Conservation (phyloP, 2,797 vertebrate genomes). For the Premnoplex brunnescens region DNA sequence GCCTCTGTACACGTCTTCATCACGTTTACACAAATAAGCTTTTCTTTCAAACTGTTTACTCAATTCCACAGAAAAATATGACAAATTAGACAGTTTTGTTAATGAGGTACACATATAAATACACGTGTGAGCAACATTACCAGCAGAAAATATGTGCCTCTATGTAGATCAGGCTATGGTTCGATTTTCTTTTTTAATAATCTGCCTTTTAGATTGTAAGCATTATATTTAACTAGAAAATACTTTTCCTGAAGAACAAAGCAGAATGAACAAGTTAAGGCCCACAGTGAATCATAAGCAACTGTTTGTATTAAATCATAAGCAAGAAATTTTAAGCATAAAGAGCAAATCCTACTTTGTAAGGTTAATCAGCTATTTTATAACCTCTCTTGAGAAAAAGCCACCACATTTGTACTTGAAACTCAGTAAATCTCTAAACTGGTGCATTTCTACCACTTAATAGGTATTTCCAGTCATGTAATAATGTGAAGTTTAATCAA, state of each 20-base stretch:
- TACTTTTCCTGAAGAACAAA: background rate
- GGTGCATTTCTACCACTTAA: background rate
- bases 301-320: background rate
- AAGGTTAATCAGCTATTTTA: background rate
- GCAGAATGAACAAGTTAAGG: background rate
- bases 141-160: background rate
- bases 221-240: background rate
- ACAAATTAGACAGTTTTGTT: background rate
- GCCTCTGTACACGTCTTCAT: background rate
- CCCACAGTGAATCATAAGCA: background rate
- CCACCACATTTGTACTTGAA: background rate
- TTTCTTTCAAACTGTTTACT: background rate
- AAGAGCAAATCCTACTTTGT: background rate
- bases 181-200: background rate
- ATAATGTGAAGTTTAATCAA: background rate
- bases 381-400: background rate
- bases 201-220: background rate
- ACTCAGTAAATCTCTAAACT: background rate
- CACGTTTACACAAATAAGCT: background rate
- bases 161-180: accelerated
- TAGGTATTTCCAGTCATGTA: background rate
- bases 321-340: background rate
- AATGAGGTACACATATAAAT: background rate
- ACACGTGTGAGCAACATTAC: background rate
- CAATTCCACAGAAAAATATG: background rate